Base-by-base conservation (phyloP, 2,797 vertebrate species). In the Protosalanx chinensis region DNA sequence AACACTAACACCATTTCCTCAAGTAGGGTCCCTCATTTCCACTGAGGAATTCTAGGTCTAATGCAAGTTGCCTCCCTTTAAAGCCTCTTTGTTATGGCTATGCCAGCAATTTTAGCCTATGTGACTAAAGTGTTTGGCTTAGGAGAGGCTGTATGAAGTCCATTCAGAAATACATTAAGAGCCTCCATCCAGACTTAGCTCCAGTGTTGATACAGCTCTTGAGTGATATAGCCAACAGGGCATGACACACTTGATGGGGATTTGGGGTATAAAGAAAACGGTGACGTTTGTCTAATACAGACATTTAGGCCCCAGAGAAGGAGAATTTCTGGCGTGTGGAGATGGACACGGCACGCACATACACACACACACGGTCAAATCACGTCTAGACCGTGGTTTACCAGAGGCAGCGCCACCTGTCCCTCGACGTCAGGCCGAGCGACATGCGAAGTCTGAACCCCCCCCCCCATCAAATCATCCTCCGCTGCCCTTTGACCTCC, bases 61-160 rank as follows among this genome's bases (percentile, higher is more conserved):
- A 88, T 85, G 85, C 88, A 80, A 75, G 72, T 74, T 61, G 84
- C 88, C 82, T 86, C 88, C 81, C 80, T 73, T 78, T 81, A 82
- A 87, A 86, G 81, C 82, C 81, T 84, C 84, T 86, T 87, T 91
- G 91, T 92, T 90, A 87, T 88, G 87, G 85, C 85, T 91, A 76
- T 85, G 82, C 83, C 82, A 85, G 83, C 37, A 79, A 79, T 80
- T 88, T 84, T 72, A 84, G 87, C 82, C 76, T 65, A 80, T 82
- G 82, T 79, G 85, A 90, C 81, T 75, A 65, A 78, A 74, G 87
- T 92, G 90, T 92, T 92, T 92, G 81, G 89, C 81, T 88, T 90
- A 84, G 79, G 77, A 82, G 74, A 62, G 80, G 66, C 66, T 70
- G 79, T 74, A 80, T 76, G 79, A 78, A 51, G 63, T 88, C 80